These are phyloP conservation scores for Callionymus lyra DNA, from an alignment of 2,113 vertebrate genomes.

Conservation along the genomic window DNA sequence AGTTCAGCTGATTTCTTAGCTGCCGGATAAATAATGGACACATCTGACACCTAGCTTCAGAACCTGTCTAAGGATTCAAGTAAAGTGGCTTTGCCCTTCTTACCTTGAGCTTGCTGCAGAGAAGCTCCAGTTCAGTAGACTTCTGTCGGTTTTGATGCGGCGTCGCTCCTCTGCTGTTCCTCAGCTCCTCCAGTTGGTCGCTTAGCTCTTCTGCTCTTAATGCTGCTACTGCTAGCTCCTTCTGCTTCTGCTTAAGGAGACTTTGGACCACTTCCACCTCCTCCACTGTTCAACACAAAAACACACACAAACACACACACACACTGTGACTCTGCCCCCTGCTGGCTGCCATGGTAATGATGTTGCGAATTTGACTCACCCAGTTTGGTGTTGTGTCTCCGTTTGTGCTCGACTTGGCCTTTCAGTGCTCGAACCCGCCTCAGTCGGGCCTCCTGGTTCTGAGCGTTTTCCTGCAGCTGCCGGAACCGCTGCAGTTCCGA, in stretches of 20 bases:
- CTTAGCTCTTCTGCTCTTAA: constrained; percentile 85
- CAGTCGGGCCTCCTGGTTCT: constrained; percentile 88
- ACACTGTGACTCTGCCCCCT: neutral
- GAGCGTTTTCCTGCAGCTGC: constrained; percentile 78
- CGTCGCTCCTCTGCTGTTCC: constrained; percentile 67
- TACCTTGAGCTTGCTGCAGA: constrained; percentile 92
- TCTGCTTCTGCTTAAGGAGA: constrained; percentile 91
- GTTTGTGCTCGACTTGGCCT: constrained; percentile 87
- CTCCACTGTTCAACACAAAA: constrained; percentile 73
- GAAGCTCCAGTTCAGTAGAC: constrained; percentile 77
- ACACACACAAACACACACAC: too few relatives aligned
- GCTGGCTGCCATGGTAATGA: neutral
- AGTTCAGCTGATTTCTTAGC: constrained; percentile 88
- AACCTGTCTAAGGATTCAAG: neutral
- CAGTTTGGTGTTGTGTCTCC: constrained; percentile 81
- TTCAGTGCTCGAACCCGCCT: constrained; percentile 80
- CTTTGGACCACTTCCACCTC: constrained; percentile 92
- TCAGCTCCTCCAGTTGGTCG: constrained; percentile 83
- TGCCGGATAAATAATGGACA: constrained; percentile 27
- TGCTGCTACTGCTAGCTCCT: constrained; percentile 81
- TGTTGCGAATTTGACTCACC: constrained; percentile 76
- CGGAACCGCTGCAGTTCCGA: constrained; percentile 81
- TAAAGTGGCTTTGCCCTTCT: neutral
- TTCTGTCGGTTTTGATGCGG: too few relatives aligned
- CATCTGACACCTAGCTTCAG: neutral